Evolutionary conservation across 2,113 vertebrate genomes (phyloP).

Genomic region (Mungos mungo): DNA sequence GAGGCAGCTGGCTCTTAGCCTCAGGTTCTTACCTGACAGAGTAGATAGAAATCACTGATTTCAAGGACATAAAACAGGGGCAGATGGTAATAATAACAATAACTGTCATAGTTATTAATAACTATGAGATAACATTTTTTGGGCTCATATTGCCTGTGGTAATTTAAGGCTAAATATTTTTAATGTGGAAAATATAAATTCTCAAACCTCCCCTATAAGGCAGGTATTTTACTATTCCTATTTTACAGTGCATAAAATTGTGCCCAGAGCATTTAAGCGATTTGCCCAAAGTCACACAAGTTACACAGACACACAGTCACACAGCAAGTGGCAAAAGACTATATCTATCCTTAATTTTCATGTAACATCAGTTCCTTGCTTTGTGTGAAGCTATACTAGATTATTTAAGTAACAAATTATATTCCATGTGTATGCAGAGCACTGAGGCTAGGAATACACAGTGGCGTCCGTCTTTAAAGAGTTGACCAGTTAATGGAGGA

Average conservation of each 20-base stretch:
- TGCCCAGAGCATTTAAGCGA: neutral
- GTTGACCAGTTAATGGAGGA: neutral
- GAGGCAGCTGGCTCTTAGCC: neutral
- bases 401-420: conserved; percentile 10
- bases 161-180: neutral
- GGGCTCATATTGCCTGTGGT: neutral
- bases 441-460: neutral
- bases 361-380: neutral
- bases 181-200: conserved; percentile 36
- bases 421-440: neutral
- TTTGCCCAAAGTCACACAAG: neutral
- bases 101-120: neutral
- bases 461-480: neutral
- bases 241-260: neutral
- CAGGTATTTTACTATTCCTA: neutral
- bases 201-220: neutral
- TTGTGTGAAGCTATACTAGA: neutral
- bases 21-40: neutral
- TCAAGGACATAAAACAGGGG: neutral
- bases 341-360: neutral
- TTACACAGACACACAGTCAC: too few relatives aligned
- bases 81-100: neutral
- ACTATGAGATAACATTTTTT: neutral
- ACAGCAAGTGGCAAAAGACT: neutral
- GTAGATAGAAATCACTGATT: neutral